Conservation (phyloP, 1,140 invertebrate species). For the Adelges cooleyi region DNA sequence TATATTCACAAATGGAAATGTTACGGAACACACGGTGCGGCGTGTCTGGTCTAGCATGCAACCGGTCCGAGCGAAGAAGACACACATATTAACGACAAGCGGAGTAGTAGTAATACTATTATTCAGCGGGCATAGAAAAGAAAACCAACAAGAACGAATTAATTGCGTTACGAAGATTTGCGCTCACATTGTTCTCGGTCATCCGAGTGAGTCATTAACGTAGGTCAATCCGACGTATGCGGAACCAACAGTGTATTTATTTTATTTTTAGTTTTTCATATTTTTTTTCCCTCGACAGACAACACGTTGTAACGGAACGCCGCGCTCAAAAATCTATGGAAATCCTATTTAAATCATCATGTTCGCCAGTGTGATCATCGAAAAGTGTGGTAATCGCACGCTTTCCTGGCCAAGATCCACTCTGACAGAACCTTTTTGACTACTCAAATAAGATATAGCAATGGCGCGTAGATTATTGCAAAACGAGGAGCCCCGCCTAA, state of each 20-base stretch:
- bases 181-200: constrained; percentile 9
- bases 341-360: no score
- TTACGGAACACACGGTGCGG: constrained; percentile 4
- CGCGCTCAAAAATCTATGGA: no score
- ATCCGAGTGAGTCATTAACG: constrained; percentile 14
- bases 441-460: no score
- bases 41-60: constrained; percentile 3
- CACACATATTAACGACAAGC: neutral
- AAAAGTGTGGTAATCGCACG: no score
- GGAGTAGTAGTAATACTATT: neutral
- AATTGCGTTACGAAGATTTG: constrained; percentile 10
- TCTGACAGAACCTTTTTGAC: no score
- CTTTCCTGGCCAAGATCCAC: no score
- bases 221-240: neutral
- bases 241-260: neutral
- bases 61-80: neutral
- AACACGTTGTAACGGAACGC: no score
- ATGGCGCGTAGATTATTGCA: no score
- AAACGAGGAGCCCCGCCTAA: no score
- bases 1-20: constrained; percentile 16
- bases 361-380: no score
- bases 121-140: neutral
- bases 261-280: neutral
- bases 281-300: no score
- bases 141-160: constrained; percentile 15